Conservation (phyloP, 2,113 vertebrate species). For the Loxodonta africana region DNA sequence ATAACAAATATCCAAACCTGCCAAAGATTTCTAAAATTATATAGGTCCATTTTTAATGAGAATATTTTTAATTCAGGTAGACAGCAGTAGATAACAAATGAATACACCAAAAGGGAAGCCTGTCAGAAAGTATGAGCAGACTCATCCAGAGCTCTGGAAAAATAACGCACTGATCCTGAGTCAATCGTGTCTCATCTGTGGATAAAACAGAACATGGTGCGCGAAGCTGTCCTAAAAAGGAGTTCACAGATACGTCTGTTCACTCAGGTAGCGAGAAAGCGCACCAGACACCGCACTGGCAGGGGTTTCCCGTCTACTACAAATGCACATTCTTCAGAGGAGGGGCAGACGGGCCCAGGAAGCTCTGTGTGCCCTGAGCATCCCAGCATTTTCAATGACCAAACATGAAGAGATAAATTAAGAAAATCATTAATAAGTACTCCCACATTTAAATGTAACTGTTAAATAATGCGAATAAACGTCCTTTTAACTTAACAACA, state of each 20-base stretch:
- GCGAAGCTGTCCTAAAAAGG: background rate
- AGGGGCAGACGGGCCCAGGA: accelerated
- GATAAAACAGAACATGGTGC: background rate
- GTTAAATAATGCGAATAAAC: background rate
- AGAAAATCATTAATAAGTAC: background rate
- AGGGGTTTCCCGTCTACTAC: accelerated
- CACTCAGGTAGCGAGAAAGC: background rate
- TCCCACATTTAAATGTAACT: background rate
- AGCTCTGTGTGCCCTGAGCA: background rate
- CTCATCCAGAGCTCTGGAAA: background rate
- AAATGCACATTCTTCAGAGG: accelerated
- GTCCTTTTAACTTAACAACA: background rate
- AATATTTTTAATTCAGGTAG: background rate
- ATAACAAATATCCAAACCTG: background rate
- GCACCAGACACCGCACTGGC: background rate
- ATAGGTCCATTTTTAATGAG: background rate
- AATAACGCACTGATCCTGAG: background rate
- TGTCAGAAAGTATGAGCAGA: background rate
- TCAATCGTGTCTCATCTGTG: background rate
- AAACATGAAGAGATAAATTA: background rate
- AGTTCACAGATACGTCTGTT: background rate
- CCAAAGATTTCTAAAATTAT: background rate
- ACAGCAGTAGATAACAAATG: background rate
- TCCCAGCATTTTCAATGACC: background rate
- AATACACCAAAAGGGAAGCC: background rate